These are phyloP conservation scores for Sebastolobus alascanus DNA, from an alignment of 2,797 vertebrate species.

Conservation along the genomic window DNA sequence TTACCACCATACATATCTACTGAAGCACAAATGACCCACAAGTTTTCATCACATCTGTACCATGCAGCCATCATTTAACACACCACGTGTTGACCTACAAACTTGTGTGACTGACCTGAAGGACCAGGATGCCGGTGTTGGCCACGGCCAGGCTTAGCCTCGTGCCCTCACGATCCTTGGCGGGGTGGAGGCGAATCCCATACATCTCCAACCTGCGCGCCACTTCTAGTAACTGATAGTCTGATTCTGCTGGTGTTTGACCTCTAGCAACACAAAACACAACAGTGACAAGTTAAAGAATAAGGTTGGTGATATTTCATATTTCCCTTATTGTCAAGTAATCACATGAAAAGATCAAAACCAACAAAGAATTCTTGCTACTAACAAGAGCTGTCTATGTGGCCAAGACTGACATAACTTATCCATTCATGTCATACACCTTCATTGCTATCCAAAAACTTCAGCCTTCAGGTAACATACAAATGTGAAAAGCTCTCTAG, in stretches of 20 bases:
- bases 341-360: slow-evolving; percentile 6
- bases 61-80: not conserved
- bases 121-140: slow-evolving; percentile 95
- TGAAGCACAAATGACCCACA: not conserved
- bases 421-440: not conserved
- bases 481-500: too few relatives aligned
- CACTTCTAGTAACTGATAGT: slow-evolving; percentile 96
- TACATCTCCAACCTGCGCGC: slow-evolving; percentile 96
- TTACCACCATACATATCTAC: not conserved
- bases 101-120: slow-evolving; percentile 88
- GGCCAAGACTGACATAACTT: not conserved
- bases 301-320: not conserved
- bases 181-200: slow-evolving; percentile 94
- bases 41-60: not conserved
- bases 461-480: too few relatives aligned
- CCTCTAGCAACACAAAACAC: slow-evolving; percentile 84
- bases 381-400: not conserved
- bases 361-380: too few relatives aligned
- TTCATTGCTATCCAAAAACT: not conserved
- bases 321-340: not conserved
- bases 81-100: not conserved
- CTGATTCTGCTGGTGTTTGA: slow-evolving; percentile 96
- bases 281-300: not conserved
- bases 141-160: slow-evolving; percentile 94
- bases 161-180: slow-evolving; percentile 96